Evolutionary conservation across 2,113 vertebrate genomes (phyloP).

Genomic region (Alouatta palliata): DNA sequence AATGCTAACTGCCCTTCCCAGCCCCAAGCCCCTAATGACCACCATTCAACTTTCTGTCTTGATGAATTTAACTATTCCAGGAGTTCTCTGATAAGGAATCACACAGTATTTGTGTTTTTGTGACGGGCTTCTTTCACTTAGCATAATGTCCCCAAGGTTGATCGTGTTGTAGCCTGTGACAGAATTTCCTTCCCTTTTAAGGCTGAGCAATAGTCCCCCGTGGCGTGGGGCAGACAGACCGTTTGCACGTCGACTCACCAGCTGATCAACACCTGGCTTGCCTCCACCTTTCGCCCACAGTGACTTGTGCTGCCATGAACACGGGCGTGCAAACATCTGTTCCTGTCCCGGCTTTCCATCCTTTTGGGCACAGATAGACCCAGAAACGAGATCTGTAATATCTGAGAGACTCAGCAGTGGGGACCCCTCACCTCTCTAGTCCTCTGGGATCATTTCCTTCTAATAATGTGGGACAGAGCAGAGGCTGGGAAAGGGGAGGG

Average conservation of each 20-base stretch:
- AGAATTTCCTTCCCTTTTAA: neutral
- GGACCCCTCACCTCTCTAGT: neutral
- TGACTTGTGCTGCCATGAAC: neutral
- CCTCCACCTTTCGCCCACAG: neutral
- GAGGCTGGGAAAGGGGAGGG: neutral
- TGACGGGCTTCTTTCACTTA: neutral
- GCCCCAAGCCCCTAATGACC: neutral
- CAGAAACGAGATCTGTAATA: neutral
- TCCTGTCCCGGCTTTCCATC: neutral
- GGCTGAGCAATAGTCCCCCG: neutral
- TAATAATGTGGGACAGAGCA: neutral
- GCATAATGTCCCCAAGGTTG: neutral
- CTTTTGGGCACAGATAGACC: neutral
- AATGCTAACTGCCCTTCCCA: neutral
- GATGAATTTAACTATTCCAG: neutral
- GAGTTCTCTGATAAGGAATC: neutral
- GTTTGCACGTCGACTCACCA: neutral
- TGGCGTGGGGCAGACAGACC: accelerated
- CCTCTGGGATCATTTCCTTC: neutral
- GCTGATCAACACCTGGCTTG: too few relatives aligned
- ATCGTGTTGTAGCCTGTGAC: neutral
- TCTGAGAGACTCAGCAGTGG: neutral
- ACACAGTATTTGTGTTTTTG: neutral
- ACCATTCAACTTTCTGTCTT: neutral
- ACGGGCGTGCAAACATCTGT: neutral